These are phyloP conservation scores for Coenonympha glycerion DNA, from an alignment of 2,888 invertebrate species.

Conservation along the genomic window DNA sequence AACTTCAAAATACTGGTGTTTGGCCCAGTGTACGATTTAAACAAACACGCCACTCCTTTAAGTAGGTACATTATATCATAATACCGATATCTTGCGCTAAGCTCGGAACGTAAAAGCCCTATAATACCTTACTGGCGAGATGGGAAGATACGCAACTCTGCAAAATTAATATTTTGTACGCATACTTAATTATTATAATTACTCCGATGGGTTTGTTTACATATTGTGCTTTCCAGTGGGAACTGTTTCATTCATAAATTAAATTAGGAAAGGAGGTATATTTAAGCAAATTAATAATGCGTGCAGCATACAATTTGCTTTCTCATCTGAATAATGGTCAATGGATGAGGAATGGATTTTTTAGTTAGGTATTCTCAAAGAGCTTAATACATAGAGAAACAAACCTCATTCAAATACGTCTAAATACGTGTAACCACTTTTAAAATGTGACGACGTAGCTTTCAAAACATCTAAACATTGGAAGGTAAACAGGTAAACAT, in stretches of 20 bases:
- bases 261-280: background rate
- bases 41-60: constrained; percentile 44
- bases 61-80: too few relatives aligned
- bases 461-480: too few relatives aligned
- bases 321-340: too few relatives aligned
- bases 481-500: too few relatives aligned
- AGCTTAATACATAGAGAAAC: too few relatives aligned
- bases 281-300: background rate
- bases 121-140: constrained; percentile 57
- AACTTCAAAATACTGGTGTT: too few relatives aligned
- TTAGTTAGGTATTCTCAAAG: too few relatives aligned
- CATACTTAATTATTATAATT: constrained; percentile 64
- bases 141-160: constrained; percentile 39
- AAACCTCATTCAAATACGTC: too few relatives aligned
- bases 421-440: too few relatives aligned
- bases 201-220: constrained; percentile 30
- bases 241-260: background rate
- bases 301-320: background rate
- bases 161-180: constrained; percentile 59
- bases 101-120: constrained; percentile 42
- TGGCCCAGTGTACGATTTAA: constrained; percentile 41
- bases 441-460: too few relatives aligned
- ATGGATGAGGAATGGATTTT: too few relatives aligned
- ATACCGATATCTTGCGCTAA: constrained; percentile 39
- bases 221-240: constrained; percentile 11